Conservation (phyloP, 2,888 invertebrate genomes). For the Drosophila dives region DNA sequence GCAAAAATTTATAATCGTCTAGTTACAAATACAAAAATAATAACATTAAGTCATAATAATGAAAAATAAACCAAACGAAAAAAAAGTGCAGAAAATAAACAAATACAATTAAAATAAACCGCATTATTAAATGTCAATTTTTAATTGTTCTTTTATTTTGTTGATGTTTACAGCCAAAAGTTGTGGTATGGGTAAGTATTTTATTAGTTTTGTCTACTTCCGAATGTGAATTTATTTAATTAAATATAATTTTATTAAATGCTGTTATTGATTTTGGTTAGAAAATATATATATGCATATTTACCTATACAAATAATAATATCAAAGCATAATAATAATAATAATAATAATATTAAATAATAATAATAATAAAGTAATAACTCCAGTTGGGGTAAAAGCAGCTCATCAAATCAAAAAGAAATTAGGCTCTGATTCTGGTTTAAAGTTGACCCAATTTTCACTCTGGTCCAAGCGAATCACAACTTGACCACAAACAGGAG, state of each 20-base stretch:
- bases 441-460: not conserved
- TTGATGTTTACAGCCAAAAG: not conserved
- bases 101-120: conserved; percentile 25
- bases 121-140: conserved; percentile 23
- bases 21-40: conserved; percentile 52
- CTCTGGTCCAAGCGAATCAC: too few species aligned
- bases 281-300: accelerated
- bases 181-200: not conserved
- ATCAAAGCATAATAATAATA: too few species aligned
- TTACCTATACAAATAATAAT: not conserved
- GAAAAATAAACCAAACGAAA: conserved; percentile 18
- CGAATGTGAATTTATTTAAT: not conserved
- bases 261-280: not conserved
- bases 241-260: not conserved
- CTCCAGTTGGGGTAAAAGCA: not conserved
- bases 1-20: conserved; percentile 73
- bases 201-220: not conserved
- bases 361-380: not conserved
- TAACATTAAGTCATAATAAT: conserved; percentile 23
- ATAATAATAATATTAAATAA: too few species aligned
- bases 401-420: not conserved
- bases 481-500: not conserved
- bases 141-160: not conserved
- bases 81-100: conserved; percentile 24
- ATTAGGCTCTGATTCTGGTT: not conserved